Base-by-base conservation (phyloP, 2,888 invertebrate species). In the Dicranocentrus wangi region DNA sequence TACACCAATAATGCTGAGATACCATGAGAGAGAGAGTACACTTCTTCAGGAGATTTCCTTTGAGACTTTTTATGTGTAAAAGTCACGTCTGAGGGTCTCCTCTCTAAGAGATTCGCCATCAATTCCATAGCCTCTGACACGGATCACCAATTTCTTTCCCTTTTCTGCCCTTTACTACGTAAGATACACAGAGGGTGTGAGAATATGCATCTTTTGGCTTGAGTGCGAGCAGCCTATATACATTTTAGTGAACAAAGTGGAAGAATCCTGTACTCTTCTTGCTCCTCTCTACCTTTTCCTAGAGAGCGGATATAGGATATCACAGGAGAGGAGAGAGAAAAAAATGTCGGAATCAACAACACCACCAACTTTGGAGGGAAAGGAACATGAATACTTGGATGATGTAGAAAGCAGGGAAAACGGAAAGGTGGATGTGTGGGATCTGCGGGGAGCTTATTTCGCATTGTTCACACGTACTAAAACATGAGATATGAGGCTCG, bases 391-490 rank as follows among this genome's bases (percentile, higher is more conserved):
- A 70, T 78, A 39, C 32, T 70, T 70, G 70, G 70, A 25, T 65
- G 42, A 55, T 70, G 70, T 65, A 60, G 55, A 55, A 65, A 66
- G 13, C 15, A 43, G 42, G 65, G 25, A 25, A 25, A 19, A 58
- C 19, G 23, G 23, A 61, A 70, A 63, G 69, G 63, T 70, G 63
- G 71, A 71, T 65, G 58, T 23, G 3, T 27, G 15, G n/a, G n/a
- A 15, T 42, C 17, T 2, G 19, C 39, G 21, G n/a, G n/a, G 63
- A 55, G 47, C 69, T 81, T 84, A 82, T 82, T 86, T 86, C 61
- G 84, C 79, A 86, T 85, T 86, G 85, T 86, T 85, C 85, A 85
- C 86, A 86, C 86, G 86, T 86, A 85, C 77, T 86, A 85, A 86
- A 85, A 86, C 85, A 86, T 86, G 85, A 85, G 86, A 86, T 86